A percentile compares a stretch with the other conserved stretches of the same genome.
Conservation (phyloP, 2,797 vertebrate species). For the Adrianichthys oophorus region DNA sequence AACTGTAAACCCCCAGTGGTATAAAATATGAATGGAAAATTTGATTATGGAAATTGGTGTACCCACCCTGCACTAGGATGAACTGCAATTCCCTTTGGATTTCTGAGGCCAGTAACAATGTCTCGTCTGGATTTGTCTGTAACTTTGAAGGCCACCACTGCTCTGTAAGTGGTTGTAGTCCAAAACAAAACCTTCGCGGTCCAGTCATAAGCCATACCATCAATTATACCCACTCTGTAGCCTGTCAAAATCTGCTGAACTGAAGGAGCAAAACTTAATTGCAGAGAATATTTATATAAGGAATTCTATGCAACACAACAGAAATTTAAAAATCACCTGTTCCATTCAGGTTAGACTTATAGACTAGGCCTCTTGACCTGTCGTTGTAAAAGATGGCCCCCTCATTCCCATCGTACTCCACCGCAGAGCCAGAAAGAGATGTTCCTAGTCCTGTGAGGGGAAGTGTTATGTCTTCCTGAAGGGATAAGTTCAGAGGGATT, state of each 20-base stretch:
- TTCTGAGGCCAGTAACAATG: conserved; percentile 65
- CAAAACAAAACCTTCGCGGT: conserved; percentile 79
- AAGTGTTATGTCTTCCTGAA: conserved; percentile 74
- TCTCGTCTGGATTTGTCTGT: conserved; percentile 73
- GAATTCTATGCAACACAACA: not conserved
- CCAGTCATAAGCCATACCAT: conserved; percentile 80
- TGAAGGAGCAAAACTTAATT: conserved; percentile 28
- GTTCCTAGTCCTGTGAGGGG: conserved; percentile 64
- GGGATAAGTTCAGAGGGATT: conserved; percentile 74
- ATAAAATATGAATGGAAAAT: too few relatives aligned
- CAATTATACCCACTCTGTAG: conserved; percentile 64
- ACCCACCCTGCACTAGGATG: conserved; percentile 76
- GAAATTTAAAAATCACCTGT: conserved; percentile 50
- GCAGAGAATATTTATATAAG: not conserved
- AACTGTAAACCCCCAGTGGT: too few relatives aligned
- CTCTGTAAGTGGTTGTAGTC: conserved; percentile 64
- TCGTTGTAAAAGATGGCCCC: conserved; percentile 72
- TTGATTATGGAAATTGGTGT: not conserved
- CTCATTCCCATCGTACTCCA: conserved; percentile 72
- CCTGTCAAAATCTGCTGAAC: conserved; percentile 73
- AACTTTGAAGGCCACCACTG: conserved; percentile 68
- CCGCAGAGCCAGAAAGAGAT: conserved; percentile 64
- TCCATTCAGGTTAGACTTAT: conserved; percentile 72
- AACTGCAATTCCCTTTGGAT: conserved; percentile 75
- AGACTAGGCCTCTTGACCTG: conserved; percentile 63